phyloP scores from a whole-genome alignment of 2,888 invertebrate species.

The Calliphora vomitoria region DNA sequence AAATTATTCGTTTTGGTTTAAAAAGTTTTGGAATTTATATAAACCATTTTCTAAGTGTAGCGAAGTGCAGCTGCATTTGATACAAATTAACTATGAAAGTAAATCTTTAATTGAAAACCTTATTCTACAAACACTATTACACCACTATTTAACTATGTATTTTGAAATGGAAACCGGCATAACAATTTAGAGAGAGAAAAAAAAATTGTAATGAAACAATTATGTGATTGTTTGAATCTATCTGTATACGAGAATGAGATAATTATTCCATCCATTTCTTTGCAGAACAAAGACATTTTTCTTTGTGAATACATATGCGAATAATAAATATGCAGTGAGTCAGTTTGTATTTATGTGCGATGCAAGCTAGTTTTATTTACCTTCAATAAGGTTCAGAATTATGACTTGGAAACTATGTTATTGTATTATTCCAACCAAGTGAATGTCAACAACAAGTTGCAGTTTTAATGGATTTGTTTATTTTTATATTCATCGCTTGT shows the following conservation, averaged over 20 bases:
- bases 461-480: slow-evolving; percentile 35
- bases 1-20: background rate
- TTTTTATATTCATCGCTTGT: slow-evolving; percentile 14
- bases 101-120: slow-evolving; percentile 33
- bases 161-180: slow-evolving; percentile 53
- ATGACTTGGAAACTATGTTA: slow-evolving; percentile 9
- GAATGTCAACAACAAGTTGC: slow-evolving; percentile 23
- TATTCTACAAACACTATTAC: slow-evolving; percentile 36
- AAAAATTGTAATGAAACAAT: slow-evolving; percentile 21
- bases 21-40: background rate
- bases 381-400: slow-evolving; percentile 34
- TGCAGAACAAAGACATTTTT: slow-evolving; percentile 55
- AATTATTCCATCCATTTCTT: slow-evolving; percentile 47
- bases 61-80: slow-evolving; percentile 51
- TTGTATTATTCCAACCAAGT: slow-evolving; percentile 4
- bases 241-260: background rate
- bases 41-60: slow-evolving; percentile 9
- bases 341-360: background rate
- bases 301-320: background rate
- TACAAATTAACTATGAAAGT: slow-evolving; percentile 36
- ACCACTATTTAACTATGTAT: background rate
- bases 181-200: slow-evolving; percentile 2
- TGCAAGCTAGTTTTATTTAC: slow-evolving; percentile 25
- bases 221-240: slow-evolving; percentile 5
- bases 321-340: slow-evolving; percentile 19